Evolutionary conservation across 1,140 invertebrate genomes (phyloP).

Genomic region (Chlorops oryzae): DNA sequence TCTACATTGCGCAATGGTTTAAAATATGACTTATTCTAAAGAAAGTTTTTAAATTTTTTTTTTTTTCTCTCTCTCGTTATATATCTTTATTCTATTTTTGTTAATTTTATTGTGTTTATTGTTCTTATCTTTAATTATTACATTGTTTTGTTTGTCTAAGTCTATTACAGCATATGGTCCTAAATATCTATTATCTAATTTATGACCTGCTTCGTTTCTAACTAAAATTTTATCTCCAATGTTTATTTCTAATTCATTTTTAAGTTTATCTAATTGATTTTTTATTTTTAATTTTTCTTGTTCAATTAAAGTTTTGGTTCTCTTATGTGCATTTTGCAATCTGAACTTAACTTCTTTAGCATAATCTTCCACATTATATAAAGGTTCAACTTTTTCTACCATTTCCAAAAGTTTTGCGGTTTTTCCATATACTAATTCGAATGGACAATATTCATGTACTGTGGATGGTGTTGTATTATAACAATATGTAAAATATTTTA

Average conservation of each 20-base stretch:
- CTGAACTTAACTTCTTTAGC: conserved; percentile 10
- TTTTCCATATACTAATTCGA: conserved; percentile 6
- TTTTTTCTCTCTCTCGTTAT: too few relatives aligned
- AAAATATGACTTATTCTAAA: too few relatives aligned
- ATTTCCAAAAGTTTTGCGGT: not conserved
- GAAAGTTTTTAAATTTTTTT: too few relatives aligned
- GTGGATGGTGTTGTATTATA: too few relatives aligned
- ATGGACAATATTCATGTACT: conserved; percentile 1
- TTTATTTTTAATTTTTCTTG: too few relatives aligned
- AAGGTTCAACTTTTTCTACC: not conserved
- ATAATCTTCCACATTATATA: conserved; percentile 3
- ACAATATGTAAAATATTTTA: conserved; percentile 4
- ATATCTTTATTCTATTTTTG: not conserved
- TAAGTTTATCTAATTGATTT: not conserved
- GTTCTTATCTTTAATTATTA: not conserved
- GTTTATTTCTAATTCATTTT: not conserved
- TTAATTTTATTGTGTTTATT: not conserved
- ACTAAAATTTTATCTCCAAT: too few relatives aligned
- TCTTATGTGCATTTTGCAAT: conserved; percentile 2
- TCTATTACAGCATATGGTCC: not conserved
- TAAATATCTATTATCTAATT: not conserved
- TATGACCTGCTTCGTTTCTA: too few relatives aligned
- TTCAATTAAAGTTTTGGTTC: not conserved
- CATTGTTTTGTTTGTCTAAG: not conserved
- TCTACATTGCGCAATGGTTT: too few relatives aligned